phyloP scores from a whole-genome alignment of 64 coral and sea anemone genomes.

The Astreopora myriophthalma region DNA sequence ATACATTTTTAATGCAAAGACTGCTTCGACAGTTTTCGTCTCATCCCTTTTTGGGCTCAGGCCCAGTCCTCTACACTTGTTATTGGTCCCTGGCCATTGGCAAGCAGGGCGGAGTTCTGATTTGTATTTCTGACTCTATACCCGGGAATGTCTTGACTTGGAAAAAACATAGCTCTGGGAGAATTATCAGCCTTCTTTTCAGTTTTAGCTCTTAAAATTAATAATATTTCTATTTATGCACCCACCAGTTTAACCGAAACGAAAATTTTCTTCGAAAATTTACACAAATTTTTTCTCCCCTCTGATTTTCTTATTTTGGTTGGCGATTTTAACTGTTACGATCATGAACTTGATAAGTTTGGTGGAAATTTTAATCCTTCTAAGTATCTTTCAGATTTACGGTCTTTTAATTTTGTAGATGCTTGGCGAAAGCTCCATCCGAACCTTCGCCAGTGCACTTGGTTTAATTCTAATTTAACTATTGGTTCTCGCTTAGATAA shows the following conservation, averaged over 20 bases:
- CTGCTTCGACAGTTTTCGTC: no score
- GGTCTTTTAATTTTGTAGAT: neutral
- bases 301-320: neutral
- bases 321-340: neutral
- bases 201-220: neutral
- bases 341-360: neutral
- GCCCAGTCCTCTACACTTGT: no score
- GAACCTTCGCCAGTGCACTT: neutral
- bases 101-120: neutral
- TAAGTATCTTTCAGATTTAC: neutral
- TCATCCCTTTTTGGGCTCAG: no score
- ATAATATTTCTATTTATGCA: neutral
- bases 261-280: neutral
- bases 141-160: neutral
- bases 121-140: neutral
- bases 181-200: neutral
- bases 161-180: neutral
- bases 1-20: no score
- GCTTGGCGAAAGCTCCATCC: constrained; percentile 8
- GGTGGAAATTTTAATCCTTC: no score
- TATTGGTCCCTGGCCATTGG: constrained; percentile 9
- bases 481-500: constrained; percentile 1
- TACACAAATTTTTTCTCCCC: neutral
- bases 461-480: neutral
- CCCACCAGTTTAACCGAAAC: neutral